Evolutionary conservation across 2,888 invertebrate genomes (phyloP), one percentile per base, ranked within the genome.

Genomic region (Adela reaumurella): DNA sequence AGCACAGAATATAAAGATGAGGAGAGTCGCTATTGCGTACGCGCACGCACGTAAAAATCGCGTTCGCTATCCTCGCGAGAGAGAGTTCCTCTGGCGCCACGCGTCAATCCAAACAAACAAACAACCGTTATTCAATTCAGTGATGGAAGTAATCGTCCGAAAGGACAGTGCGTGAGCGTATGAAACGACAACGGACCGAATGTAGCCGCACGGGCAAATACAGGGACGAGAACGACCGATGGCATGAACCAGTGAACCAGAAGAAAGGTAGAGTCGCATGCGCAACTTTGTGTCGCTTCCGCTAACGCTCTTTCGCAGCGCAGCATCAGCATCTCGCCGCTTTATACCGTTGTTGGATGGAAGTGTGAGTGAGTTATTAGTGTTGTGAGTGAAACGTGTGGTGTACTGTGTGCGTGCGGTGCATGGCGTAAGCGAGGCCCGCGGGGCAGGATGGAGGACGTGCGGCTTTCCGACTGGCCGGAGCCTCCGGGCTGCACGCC

Each of bases 401-500:
- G n/a, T n/a, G n/a, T n/a, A n/a, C n/a, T n/a, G n/a, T n/a, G n/a
- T n/a, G n/a, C 16, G 42, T 43, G 8, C 6, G 17, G 43, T 43
- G 10, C n/a, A 43, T 19, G 43, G 17, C 6, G 18, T 43, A 17
- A 43, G 17, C 10, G 17, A n/a, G n/a, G 43, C 17, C 18, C 57
- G 73, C 74, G 74, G 63, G 60, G 61, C 63, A 59, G n/a, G 17
- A 78, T 83, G 80, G 85, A 85, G 68, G 85, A 86, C 67, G 80
- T 85, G 63, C 83, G 83, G 60, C 83, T 84, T 58, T 84, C 83
- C 68, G 83, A 83, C 63, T 86, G 86, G 86, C 84, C 85, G 49
- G 84, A 83, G 62, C 84, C 83, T 57, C 83, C 83, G 60, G 86
- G 87, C 59, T 84, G 85, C 63, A 86, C 87, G 78, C 86, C 88